These are phyloP conservation scores for Pygoscelis adeliae DNA, from an alignment of 2,113 vertebrate species.

Conservation along the genomic window DNA sequence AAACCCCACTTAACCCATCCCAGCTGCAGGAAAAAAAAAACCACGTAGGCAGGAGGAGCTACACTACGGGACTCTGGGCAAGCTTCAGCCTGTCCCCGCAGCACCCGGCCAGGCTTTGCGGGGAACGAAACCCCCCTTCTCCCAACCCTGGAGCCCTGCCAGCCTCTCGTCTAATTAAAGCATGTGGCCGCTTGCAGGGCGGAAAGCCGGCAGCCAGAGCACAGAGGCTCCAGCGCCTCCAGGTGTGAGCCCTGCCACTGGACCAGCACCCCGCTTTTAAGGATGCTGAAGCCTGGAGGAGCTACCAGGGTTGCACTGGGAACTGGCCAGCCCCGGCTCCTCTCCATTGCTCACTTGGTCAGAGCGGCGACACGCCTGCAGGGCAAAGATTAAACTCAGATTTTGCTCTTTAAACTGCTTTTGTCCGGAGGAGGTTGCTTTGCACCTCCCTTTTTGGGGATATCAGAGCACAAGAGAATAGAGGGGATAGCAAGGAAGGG, in stretches of 20 bases:
- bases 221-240: rapidly evolving
- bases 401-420: not conserved
- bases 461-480: rapidly evolving
- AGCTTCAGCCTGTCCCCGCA: not conserved
- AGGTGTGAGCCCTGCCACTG: rapidly evolving
- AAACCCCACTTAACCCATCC: slow-evolving; percentile 17
- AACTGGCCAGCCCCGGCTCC: rapidly evolving
- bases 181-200: not conserved
- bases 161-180: not conserved
- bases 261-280: not conserved
- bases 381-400: not conserved
- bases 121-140: not conserved
- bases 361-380: rapidly evolving
- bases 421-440: not conserved
- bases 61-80: rapidly evolving
- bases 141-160: not conserved
- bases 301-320: not conserved
- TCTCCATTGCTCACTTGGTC: not conserved
- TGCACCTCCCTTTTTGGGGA: rapidly evolving
- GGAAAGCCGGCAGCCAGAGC: not conserved
- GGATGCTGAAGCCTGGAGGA: not conserved
- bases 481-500: not conserved
- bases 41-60: not conserved
- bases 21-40: not conserved
- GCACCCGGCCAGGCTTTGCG: not conserved